A percentile compares a stretch with the other conserved stretches of the same genome.
Conservation (phyloP, 37 sponge, comb jelly and placozoan genomes). For the Aplysina aerophoba region DNA sequence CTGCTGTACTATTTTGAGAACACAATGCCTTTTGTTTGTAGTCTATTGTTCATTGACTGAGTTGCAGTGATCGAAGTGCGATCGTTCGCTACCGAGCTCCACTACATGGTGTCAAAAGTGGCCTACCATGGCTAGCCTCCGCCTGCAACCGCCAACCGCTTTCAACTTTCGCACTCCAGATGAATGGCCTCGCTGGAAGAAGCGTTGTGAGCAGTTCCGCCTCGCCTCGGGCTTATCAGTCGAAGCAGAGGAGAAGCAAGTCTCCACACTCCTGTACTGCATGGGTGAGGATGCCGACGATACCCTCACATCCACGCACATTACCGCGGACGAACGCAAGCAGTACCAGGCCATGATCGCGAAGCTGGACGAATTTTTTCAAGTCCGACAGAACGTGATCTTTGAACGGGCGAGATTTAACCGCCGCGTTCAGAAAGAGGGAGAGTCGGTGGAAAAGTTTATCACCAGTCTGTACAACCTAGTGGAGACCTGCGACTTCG, state of each 20-base stretch:
- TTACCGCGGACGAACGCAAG: conserved; percentile 27
- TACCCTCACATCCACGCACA: conserved; percentile 20
- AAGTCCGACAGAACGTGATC: conserved; percentile 31
- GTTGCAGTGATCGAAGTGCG: too few species aligned
- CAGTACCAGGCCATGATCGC: conserved; percentile 6
- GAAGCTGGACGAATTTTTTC: too few species aligned
- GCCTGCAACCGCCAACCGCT: conserved; percentile 11
- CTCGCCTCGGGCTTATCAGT: conserved; percentile 25
- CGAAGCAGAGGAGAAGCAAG: conserved; percentile 23
- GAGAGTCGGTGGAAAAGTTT: conserved; percentile 1
- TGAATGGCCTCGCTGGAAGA: too few species aligned
- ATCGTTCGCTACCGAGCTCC: too few species aligned
- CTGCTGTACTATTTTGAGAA: too few species aligned
- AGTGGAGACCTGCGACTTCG: neutral
- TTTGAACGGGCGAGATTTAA: conserved; percentile 32
- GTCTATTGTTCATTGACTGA: too few species aligned
- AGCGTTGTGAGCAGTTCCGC: conserved; percentile 34
- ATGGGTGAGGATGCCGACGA: conserved; percentile 47
- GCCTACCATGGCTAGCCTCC: conserved; percentile 31
- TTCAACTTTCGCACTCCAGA: conserved; percentile 32
- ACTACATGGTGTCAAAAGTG: conserved; percentile 53
- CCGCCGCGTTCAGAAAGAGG: neutral
- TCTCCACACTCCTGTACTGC: conserved; percentile 40
- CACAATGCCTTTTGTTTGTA: too few species aligned
- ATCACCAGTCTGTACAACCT: neutral